Conservation (phyloP, 1,140 invertebrate species). For the Papilio polytes region DNA sequence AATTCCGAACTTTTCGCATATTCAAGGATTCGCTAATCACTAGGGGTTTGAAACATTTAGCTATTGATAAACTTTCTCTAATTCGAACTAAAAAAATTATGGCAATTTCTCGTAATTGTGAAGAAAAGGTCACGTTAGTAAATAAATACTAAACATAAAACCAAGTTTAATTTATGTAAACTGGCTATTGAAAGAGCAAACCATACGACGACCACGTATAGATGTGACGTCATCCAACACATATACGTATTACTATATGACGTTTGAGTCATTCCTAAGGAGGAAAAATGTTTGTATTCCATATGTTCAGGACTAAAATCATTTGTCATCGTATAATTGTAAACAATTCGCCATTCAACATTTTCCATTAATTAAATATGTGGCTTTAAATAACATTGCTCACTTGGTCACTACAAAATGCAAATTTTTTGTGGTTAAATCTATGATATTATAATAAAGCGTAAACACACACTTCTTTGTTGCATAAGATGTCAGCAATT, state of each 20-base stretch:
- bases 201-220: neutral
- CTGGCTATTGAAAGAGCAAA: conserved; percentile 13
- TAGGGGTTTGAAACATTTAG: neutral
- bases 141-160: neutral
- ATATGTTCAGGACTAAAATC: neutral
- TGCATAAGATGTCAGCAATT: too few relatives aligned
- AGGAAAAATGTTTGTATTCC: conserved; percentile 6
- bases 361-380: neutral
- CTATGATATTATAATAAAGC: too few relatives aligned
- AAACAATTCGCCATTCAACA: conserved; percentile 18
- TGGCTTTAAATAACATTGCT: neutral
- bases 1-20: too few relatives aligned
- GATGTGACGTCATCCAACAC: conserved; percentile 3
- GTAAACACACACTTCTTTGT: too few relatives aligned
- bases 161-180: conserved; percentile 20
- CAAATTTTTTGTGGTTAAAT: too few relatives aligned
- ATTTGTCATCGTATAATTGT: neutral
- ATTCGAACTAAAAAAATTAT: too few relatives aligned
- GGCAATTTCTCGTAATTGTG: neutral
- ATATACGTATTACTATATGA: neutral
- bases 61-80: too few relatives aligned
- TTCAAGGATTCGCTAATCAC: neutral
- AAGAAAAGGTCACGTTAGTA: neutral
- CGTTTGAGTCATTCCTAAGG: conserved; percentile 14
- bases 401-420: too few relatives aligned